phyloP scores from a whole-genome alignment of 2,888 invertebrate genomes.

The Bibio marci region DNA sequence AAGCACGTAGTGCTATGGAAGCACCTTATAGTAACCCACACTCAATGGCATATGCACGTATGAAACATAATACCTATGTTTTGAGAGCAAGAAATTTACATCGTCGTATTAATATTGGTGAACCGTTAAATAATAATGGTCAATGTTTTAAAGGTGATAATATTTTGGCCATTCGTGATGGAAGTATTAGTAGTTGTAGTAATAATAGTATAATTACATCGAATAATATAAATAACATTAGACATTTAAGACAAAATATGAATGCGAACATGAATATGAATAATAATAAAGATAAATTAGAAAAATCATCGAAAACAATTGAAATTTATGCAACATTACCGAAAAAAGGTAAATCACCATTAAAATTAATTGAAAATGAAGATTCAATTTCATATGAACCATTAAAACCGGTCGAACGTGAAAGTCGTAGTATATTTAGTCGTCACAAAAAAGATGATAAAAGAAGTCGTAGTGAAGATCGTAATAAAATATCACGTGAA shows the following conservation, averaged over 20 bases:
- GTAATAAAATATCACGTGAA: slow-evolving; percentile 60
- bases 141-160: slow-evolving; percentile 12
- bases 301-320: slow-evolving; percentile 40
- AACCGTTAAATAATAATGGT: slow-evolving; percentile 16
- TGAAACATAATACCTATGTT: slow-evolving; percentile 89
- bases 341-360: slow-evolving; percentile 54
- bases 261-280: slow-evolving; percentile 38
- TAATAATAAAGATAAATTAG: slow-evolving; percentile 35
- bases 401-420: slow-evolving; percentile 44
- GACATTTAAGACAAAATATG: slow-evolving; percentile 62
- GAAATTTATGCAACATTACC: slow-evolving; percentile 85
- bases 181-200: slow-evolving; percentile 46
- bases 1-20: slow-evolving; percentile 83
- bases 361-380: slow-evolving; percentile 41
- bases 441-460: slow-evolving; percentile 60
- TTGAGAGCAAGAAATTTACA: slow-evolving; percentile 79
- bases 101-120: slow-evolving; percentile 49
- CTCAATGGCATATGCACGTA: slow-evolving; percentile 74
- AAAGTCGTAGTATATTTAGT: slow-evolving; percentile 47
- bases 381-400: slow-evolving; percentile 51
- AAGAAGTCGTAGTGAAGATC: slow-evolving; percentile 66
- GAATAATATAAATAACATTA: slow-evolving; percentile 14
- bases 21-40: slow-evolving; percentile 86
- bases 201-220: slow-evolving; percentile 8
- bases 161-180: slow-evolving; percentile 34